Conservation (phyloP, 2,888 invertebrate genomes). For the Acanthococcus lagerstroemiae region DNA sequence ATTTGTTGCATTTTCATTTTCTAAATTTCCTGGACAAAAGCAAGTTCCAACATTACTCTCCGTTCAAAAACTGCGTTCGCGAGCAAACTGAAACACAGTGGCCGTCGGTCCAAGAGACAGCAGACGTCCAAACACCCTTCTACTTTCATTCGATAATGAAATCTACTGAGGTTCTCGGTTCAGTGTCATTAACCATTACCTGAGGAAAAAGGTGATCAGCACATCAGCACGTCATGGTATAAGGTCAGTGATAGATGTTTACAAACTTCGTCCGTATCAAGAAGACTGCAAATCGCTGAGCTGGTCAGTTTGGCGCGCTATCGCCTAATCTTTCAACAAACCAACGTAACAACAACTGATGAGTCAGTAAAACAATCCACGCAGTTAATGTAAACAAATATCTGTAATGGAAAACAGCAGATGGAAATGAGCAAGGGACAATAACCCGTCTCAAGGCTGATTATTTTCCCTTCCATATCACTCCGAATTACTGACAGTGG, state of each 20-base stretch:
- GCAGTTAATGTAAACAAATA: constrained; percentile 12
- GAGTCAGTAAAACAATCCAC: constrained; percentile 15
- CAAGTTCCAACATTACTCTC: no score
- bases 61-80: no score
- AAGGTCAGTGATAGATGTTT: constrained; percentile 25
- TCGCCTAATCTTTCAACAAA: constrained; percentile 1
- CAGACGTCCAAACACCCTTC: no score
- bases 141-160: no score
- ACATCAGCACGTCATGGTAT: constrained; percentile 22
- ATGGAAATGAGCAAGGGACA: not conserved
- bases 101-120: no score
- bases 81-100: no score
- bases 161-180: no score
- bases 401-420: not conserved
- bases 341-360: not conserved
- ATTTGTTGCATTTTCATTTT: no score
- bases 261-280: constrained; percentile 8
- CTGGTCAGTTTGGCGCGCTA: constrained; percentile 1
- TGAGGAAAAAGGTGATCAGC: not conserved
- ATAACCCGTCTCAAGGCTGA: not conserved
- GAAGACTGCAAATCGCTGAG: constrained; percentile 16
- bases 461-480: not conserved
- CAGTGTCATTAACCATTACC: no score
- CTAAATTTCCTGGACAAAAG: no score
- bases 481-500: no score